Base-by-base conservation (phyloP, 2,113 vertebrate species). In the Anguilla japonica region DNA sequence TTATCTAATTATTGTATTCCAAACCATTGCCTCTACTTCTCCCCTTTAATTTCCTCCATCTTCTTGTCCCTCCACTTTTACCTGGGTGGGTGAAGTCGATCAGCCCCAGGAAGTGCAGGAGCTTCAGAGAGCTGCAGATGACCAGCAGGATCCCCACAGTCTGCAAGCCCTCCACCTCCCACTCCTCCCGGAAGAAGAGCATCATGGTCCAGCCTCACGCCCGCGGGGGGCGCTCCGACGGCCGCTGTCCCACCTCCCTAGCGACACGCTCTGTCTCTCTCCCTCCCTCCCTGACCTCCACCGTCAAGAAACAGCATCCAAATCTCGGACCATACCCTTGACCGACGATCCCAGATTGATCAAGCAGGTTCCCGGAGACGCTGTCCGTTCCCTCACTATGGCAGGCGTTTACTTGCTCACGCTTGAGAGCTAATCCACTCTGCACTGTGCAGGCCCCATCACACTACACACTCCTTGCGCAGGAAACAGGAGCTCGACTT, bases 91-190 rank as follows among this genome's bases (percentile, higher is more conserved):
- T 90, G 87, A 96, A 85, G 92, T 96, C 95, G 93, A 96, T 96
- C 82, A 96, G 93, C 87, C 95, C 95, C 88, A 96, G 90, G 92
- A 96, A 96, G 91, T 96, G 95, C 93, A 96, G 91, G 85, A 96
- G 92, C 92, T 96, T 96, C 84, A 96, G 91, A 79, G 96, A 96
- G 91, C 95, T 96, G 93, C 94, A 95, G 91, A 96, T 91, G 85
- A 96, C 92, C 89, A 96, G 91, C 41, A 96, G 92, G 89, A 96
- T 95, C n/a, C 95, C 95, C 79, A 96, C 87, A 6, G 95, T 96
- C 93, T 96, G 95, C 90, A 96, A 92, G 86, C 95, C 95, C 92
- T 96, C 95, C 91, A 96, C 93, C 92, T 96, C 95, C 95, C 95
- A 96, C 87, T 93, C 95, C 18, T 94, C 94, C 86, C 90, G 90